Evolutionary conservation across 2,797 vertebrate genomes (phyloP), one percentile per base, ranked within the genome.

Genomic region (Aythya fuligula): DNA sequence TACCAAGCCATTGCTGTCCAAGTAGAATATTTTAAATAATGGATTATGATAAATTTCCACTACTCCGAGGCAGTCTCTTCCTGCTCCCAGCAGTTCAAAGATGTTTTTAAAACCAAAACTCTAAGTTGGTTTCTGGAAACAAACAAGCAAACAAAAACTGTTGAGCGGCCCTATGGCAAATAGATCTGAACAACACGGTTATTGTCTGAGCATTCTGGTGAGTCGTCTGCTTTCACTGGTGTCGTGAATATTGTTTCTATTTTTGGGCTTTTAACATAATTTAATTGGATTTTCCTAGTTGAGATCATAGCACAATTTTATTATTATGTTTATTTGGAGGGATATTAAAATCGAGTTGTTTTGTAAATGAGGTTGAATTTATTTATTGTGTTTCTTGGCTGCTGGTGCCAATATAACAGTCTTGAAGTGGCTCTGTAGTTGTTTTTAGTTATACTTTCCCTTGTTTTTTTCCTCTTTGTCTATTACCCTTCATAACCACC

Each of bases 1-100:
- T 98, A 97, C 98, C 97, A 95, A 98, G 94, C 57, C 89, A 94
- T 98, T 92, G 91, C 96, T 97, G 97, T 95, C 94, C 95, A 95
- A 97, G 97, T 91, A 95, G 97, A 97, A 97, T 97, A 95, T 97
- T 97, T 97, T 95, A 97, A 97, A 97, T 97, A 89, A 94, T 93
- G 76, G 90, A 95, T 97, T 97, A 94, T 95, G 85, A 97, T 97
- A 97, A 96, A 97, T 96, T 96, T 94, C 95, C 85, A 93, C 85
- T 95, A 81, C 76, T 93, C 78, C 96, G 95, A 95, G 84, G 81
- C 73, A 80, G 75, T 81, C 72, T 88, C 7, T 95, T 97, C 93
- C 86, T 95, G 71, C 81, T 96, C 75, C 92, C 91, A 96, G 45
- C 82, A 85, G 65, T 97, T 96, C 94, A 83, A 94, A 91, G 85